These are phyloP conservation scores for Poeciliopsis paucimaculata DNA, from an alignment of 2,797 vertebrate species.

Conservation along the genomic window DNA sequence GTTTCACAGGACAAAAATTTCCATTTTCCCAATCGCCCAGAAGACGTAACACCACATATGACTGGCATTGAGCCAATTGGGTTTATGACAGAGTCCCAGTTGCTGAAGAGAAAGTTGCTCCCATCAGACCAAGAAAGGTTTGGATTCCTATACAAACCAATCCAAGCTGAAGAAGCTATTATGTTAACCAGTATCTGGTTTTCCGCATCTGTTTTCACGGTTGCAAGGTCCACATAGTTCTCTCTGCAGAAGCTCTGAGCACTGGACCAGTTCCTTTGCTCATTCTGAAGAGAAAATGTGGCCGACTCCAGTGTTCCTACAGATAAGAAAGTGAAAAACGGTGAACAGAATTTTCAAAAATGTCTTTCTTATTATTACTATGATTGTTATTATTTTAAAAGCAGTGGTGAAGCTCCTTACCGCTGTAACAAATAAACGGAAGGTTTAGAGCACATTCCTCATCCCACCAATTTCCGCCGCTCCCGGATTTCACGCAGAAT, in stretches of 20 bases:
- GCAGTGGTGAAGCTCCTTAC: background rate
- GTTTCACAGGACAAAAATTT: background rate
- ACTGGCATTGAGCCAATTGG: fast-evolving
- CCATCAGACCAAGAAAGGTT: conserved; percentile 26
- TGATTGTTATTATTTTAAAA: background rate
- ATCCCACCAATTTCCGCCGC: background rate
- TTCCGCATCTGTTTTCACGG: background rate
- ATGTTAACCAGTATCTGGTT: background rate
- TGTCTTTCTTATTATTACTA: background rate
- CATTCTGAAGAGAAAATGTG: background rate
- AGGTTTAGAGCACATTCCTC: fast-evolving
- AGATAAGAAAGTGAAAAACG: background rate
- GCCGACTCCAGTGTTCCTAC: background rate
- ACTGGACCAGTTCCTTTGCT: background rate
- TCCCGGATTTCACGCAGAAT: background rate
- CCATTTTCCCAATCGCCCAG: background rate
- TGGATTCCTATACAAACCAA: conserved; percentile 24
- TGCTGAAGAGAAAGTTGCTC: background rate
- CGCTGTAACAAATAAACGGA: background rate
- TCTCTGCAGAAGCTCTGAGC: background rate
- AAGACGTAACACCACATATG: background rate
- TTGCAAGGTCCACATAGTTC: background rate
- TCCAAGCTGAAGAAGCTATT: background rate
- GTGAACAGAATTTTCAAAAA: background rate
- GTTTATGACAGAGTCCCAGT: background rate